A percentile compares a stretch with the other conserved stretches of the same genome.
Evolutionary conservation across 2,113 vertebrate genomes (phyloP).

Genomic region (Xerus inauris): DNA sequence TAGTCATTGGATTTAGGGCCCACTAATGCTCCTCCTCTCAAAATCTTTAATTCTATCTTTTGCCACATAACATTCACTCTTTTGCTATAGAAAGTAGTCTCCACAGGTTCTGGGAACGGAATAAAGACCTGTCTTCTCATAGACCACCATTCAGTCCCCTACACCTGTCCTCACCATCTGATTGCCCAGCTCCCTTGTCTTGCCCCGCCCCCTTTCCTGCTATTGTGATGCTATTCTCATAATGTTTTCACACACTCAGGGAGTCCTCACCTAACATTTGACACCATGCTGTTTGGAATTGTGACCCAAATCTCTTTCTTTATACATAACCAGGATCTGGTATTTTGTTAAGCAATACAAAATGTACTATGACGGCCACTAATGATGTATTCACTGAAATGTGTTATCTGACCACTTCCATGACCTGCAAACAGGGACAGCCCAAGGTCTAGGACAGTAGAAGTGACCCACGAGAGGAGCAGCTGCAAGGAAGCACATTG

Average conservation of each 20-base stretch:
- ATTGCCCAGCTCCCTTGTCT: background rate
- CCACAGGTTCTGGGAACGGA: background rate
- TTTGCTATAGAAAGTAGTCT: background rate
- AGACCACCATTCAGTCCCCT: background rate
- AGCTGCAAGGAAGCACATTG: background rate
- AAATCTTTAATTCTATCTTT: background rate
- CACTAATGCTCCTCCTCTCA: background rate
- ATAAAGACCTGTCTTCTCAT: background rate
- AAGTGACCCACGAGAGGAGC: too few relatives aligned
- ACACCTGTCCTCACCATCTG: background rate
- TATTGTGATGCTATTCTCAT: background rate
- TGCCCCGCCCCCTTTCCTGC: background rate
- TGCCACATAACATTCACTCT: background rate
- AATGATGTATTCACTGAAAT: background rate
- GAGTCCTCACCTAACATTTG: background rate
- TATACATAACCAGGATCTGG: background rate
- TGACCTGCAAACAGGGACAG: background rate
- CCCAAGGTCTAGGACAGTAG: background rate
- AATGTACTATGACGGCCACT: background rate
- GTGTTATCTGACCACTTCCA: background rate
- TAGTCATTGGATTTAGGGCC: background rate
- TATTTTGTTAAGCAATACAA: background rate
- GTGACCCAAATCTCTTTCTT: background rate
- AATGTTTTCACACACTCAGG: background rate
- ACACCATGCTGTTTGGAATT: background rate